A percentile compares a stretch with the other conserved stretches of the same genome.
Conservation (phyloP, 2,888 invertebrate species). For the Andrena trimmerana region DNA sequence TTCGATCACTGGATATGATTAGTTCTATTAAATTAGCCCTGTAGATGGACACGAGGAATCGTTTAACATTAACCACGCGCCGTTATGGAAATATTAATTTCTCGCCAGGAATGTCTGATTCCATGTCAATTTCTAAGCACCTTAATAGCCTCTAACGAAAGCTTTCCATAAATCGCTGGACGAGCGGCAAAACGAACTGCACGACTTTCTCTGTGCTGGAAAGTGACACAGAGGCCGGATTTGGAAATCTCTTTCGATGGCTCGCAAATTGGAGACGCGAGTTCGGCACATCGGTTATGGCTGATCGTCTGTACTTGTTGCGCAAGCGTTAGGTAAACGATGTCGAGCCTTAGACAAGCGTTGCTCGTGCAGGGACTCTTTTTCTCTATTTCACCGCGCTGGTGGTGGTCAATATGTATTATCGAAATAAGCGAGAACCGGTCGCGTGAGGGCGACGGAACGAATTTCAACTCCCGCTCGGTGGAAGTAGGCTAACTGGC, state of each 20-base stretch:
- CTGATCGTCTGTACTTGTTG: slow-evolving; percentile 64
- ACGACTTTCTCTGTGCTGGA: slow-evolving; percentile 69
- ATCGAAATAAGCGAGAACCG: slow-evolving; percentile 59
- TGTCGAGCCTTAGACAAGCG: background rate
- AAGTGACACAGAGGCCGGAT: slow-evolving; percentile 60
- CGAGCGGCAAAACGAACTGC: slow-evolving; percentile 52
- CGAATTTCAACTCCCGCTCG: slow-evolving; percentile 68
- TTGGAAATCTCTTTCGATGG: slow-evolving; percentile 65
- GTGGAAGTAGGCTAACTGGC: slow-evolving; percentile 81
- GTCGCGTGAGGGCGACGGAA: slow-evolving; percentile 41
- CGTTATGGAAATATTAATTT: slow-evolving; percentile 10
- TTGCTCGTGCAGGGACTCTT: slow-evolving; percentile 11
- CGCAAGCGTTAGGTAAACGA: slow-evolving; percentile 68
- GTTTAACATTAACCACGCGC: background rate
- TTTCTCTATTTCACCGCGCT: slow-evolving; percentile 21
- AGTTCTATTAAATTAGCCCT: background rate
- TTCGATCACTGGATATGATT: background rate
- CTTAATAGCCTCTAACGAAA: slow-evolving; percentile 40
- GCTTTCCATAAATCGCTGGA: slow-evolving; percentile 48
- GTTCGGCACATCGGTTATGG: slow-evolving; percentile 34
- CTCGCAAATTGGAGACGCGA: slow-evolving; percentile 32
- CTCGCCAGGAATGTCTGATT: slow-evolving; percentile 26
- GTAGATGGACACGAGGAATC: background rate
- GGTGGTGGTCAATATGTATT: slow-evolving; percentile 43
- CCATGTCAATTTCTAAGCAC: slow-evolving; percentile 10